These are phyloP conservation scores for Macropis europaea DNA, from an alignment of 2,888 invertebrate species.

Conservation along the genomic window DNA sequence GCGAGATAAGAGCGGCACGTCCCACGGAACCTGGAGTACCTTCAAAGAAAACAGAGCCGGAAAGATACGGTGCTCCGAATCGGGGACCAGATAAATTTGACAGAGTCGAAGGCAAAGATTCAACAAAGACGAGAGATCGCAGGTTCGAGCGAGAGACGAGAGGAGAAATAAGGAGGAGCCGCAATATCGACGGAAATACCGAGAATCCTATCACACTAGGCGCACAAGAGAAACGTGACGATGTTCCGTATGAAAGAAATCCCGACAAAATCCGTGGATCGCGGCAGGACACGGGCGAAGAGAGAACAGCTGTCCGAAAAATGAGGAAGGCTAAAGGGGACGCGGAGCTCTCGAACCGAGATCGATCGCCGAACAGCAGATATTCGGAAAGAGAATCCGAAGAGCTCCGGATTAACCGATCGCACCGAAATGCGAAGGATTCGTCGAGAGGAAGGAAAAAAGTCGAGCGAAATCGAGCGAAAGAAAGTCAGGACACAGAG, in stretches of 20 bases:
- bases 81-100: constrained; percentile 13
- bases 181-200: constrained; percentile 11
- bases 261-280: constrained; percentile 21
- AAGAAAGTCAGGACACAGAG: constrained; percentile 16
- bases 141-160: neutral
- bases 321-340: constrained; percentile 30
- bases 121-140: neutral
- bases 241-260: constrained; percentile 13
- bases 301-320: constrained; percentile 8
- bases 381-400: neutral
- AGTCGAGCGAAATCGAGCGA: constrained; percentile 18
- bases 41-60: neutral
- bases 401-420: too few relatives aligned
- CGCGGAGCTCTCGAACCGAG: neutral
- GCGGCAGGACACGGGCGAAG: neutral
- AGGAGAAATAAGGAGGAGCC: neutral
- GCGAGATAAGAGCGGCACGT: constrained; percentile 1
- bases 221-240: constrained; percentile 45
- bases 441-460: neutral
- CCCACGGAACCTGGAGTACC: neutral
- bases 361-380: neutral
- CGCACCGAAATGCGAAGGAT: neutral
- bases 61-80: neutral
- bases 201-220: constrained; percentile 8
- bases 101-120: constrained; percentile 17